Evolutionary conservation across 2,888 invertebrate species (phyloP), one percentile per base, ranked within the genome.

Genomic region (Amiota minor): DNA sequence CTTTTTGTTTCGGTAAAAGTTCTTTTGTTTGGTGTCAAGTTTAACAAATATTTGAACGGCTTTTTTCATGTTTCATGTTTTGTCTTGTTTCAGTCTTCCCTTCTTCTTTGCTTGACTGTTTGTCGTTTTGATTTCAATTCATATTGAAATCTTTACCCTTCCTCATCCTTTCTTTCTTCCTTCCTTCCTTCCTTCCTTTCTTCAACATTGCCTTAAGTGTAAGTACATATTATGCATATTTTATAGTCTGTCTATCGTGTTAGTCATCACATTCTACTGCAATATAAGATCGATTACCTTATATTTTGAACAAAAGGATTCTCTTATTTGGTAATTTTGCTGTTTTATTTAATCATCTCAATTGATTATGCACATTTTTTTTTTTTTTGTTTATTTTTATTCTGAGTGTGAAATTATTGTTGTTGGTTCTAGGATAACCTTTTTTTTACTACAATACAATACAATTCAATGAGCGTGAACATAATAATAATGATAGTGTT

Each of bases 21-120:
- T 85, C 86, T 87, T 87, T 87, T 87, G 87, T 87, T 86, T 87
- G 87, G 87, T 87, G 87, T 87, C 87, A 87, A 87, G 87, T 87
- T 87, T 85, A 87, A 84, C 87, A 86, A 87, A 87, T 85, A 86
- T 86, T 87, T 87, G 79, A 81, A 81, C 82, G 78, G 77, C 78
- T 77, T 72, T 56, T 68, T 16, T 68, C 62, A 68, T 77, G 77
- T 83, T 81, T 82, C 82, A 80, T 84, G 82, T 79, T 82, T 79
- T 84, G 78, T 72, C 77, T 77, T 76, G 76, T 78, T 76, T 78
- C 73, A 74, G 72, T 75, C 76, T 77, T 4, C 12, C 8, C 53
- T 53, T 14, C 16, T 53, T 1, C 14, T 16, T 1, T 16, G 16
- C n/a, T n/a, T 14, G 53, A n/a, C n/a, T 14, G 16, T 11, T 35